Evolutionary conservation across 2,888 invertebrate species (phyloP), one percentile per base, ranked within the genome.

Genomic region (Formica aserva): DNA sequence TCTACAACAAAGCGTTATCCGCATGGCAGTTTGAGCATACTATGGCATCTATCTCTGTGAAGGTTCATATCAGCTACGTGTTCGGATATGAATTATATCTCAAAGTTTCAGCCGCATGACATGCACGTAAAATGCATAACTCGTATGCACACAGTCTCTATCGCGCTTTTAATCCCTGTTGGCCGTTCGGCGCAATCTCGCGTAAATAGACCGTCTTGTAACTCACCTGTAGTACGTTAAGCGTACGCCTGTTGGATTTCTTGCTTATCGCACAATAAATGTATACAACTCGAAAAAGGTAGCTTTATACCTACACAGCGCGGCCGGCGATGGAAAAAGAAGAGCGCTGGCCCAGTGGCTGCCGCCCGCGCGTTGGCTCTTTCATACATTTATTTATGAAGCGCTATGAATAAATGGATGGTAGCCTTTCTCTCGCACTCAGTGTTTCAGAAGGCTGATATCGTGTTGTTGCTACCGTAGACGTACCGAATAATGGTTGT

Each of bases 381-480:
- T 92, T 94, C 93, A 94, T 94, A 91, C 93, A 94, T 94, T 94
- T 94, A 94, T 94, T 94, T 94, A 94, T 94, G 94, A 94, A 93
- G 88, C 91, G 90, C 92, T 92, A 94, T 94, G 94, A 94, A 94
- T 94, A 94, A 94, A 94, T 94, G 93, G 92, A 94, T 94, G 92
- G 86, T 90, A 90, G 92, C 91, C 91, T 92, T 91, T 92, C 93
- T 92, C 92, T 92, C 89, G 89, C 83, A 87, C 84, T 90, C 86
- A 83, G 87, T 89, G 90, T 91, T 91, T 90, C 90, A 86, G 89
- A 88, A 89, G 86, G 86, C 88, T 89, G 90, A 90, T 90, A 92
- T 91, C 92, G 91, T 91, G 90, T 92, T 92, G 92, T 92, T 92
- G 91, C 91, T 90, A 90, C 90, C 29, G 89, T 86, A 89, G 89